Percentiles rank a stretch among this genome's conserved stretches.
Evolutionary conservation across 53 echinoderm and acorn worm species (phyloP).

Genomic region (Hippasteria phrygiana): DNA sequence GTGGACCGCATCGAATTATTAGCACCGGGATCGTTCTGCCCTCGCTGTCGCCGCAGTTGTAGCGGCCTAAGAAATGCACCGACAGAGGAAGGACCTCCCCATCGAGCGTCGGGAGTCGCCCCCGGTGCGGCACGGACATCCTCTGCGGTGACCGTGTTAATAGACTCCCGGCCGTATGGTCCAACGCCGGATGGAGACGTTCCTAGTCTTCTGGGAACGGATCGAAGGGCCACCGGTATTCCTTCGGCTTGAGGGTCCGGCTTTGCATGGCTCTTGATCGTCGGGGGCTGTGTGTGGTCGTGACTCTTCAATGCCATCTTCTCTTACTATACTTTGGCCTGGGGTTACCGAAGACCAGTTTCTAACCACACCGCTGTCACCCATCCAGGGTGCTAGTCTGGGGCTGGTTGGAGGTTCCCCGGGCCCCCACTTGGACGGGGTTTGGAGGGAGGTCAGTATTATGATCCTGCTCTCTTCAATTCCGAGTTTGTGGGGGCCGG

Average conservation of each 20-base stretch:
- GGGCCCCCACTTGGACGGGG: slow-evolving; percentile 59
- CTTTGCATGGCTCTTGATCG: neutral
- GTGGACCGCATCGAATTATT: slow-evolving; percentile 31
- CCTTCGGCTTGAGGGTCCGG: neutral
- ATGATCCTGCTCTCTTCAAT: slow-evolving; percentile 47
- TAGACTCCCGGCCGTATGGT: slow-evolving; percentile 47
- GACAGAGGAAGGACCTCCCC: slow-evolving; percentile 59
- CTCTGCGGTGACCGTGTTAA: slow-evolving; percentile 20
- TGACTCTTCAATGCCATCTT: neutral
- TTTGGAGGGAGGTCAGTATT: slow-evolving; percentile 51
- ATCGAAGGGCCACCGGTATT: slow-evolving; percentile 20
- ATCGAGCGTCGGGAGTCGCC: slow-evolving; percentile 9
- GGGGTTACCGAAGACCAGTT: slow-evolving; percentile 46
- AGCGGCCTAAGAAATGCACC: slow-evolving; percentile 61
- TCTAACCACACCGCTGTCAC: slow-evolving; percentile 58
- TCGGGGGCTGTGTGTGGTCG: neutral
- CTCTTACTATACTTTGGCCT: slow-evolving; percentile 49
- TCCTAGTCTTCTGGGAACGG: neutral
- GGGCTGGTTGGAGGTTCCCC: slow-evolving; percentile 48
- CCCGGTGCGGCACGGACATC: slow-evolving; percentile 51
- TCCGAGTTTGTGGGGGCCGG: slow-evolving; percentile 66
- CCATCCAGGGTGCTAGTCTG: slow-evolving; percentile 46
- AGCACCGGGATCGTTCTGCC: slow-evolving; percentile 42
- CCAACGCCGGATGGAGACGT: slow-evolving; percentile 27
- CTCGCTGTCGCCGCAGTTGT: slow-evolving; percentile 49